A percentile compares a stretch with the other conserved stretches of the same genome.
Evolutionary conservation across 2,888 invertebrate genomes (phyloP).

Genomic region (Aphidius colemani): DNA sequence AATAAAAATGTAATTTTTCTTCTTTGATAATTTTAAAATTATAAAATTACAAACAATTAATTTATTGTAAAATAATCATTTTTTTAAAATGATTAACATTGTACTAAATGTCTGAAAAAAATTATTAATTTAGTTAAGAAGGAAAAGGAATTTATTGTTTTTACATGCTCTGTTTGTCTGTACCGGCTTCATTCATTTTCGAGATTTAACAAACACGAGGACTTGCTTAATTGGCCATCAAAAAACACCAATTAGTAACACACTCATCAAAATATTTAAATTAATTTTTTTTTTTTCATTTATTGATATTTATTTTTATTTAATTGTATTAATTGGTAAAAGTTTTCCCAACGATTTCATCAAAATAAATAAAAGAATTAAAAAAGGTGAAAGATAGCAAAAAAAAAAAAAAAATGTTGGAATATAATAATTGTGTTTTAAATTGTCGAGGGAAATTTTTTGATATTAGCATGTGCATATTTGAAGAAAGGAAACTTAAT

Average conservation of each 20-base stretch:
- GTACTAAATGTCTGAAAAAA: constrained; percentile 24
- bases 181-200: constrained; percentile 36
- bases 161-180: constrained; percentile 38
- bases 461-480: neutral
- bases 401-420: no score
- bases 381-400: no score
- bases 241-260: constrained; percentile 17
- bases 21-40: neutral
- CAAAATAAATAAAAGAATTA: no score
- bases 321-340: neutral
- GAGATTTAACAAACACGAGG: constrained; percentile 26
- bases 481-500: constrained; percentile 4
- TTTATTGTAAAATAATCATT: neutral
- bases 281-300: neutral
- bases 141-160: constrained; percentile 27
- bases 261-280: neutral
- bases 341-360: no score
- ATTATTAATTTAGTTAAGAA: constrained; percentile 21
- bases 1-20: neutral
- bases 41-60: neutral
- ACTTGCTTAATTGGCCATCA: constrained; percentile 33
- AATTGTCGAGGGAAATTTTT: no score
- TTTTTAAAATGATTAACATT: constrained; percentile 4
- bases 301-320: constrained; percentile 4
- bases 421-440: no score